Evolutionary conservation across 2,113 vertebrate species (phyloP).

Genomic region (Tenebrosternarchus preto): DNA sequence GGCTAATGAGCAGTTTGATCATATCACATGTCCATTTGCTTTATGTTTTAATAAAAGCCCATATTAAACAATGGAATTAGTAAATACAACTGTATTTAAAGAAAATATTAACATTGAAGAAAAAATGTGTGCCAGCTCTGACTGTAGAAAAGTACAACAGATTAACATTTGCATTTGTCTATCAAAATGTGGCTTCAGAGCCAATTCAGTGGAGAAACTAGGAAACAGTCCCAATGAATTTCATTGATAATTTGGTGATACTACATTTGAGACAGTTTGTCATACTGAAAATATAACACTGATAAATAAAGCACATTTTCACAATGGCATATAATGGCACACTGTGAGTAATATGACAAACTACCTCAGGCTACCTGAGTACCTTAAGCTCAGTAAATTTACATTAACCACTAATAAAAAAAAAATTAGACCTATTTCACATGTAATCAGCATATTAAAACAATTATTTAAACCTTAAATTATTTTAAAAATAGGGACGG

Average conservation of each 20-base stretch:
- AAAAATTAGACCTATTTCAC: not conserved
- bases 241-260: constrained; percentile 17
- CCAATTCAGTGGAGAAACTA: not conserved
- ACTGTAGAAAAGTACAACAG: not conserved
- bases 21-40: not conserved
- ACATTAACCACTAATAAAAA: not conserved
- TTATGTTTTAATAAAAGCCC: not conserved
- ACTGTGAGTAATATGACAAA: not conserved
- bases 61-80: not conserved
- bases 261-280: not conserved
- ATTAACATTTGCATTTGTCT: not conserved
- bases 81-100: not conserved
- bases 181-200: not conserved
- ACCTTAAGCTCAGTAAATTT: not conserved
- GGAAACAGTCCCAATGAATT: constrained; percentile 5
- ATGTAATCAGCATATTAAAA: not conserved
- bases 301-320: constrained; percentile 14
- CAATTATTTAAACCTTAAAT: not conserved
- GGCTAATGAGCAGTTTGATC: not conserved
- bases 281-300: not conserved
- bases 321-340: not conserved
- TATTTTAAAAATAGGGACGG: not conserved
- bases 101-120: not conserved
- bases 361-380: constrained; percentile 1
- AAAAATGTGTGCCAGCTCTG: not conserved